phyloP scores from a whole-genome alignment of 2,888 invertebrate genomes.

The Terebella lapidaria region DNA sequence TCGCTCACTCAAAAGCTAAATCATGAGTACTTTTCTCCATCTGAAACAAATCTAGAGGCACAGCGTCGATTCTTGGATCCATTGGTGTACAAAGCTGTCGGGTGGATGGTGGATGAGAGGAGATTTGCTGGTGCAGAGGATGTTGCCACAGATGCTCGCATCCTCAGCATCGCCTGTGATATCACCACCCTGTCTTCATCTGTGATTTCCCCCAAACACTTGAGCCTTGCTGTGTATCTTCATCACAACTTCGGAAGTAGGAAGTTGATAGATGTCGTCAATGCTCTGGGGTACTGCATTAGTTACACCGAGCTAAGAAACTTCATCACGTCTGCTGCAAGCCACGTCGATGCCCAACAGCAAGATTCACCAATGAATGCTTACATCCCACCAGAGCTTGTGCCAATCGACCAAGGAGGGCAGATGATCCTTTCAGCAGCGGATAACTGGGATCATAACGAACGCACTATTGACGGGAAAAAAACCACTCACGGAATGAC shows the following conservation, averaged over 20 bases:
- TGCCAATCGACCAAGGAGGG: background rate
- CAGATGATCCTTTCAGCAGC: background rate
- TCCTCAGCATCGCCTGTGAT: slow-evolving; percentile 1
- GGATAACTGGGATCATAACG: no score
- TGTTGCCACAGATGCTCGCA: background rate
- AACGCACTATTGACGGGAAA: background rate
- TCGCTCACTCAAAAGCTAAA: background rate
- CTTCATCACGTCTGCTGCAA: slow-evolving; percentile 1
- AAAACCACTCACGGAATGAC: background rate
- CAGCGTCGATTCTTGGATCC: background rate
- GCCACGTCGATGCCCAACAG: background rate
- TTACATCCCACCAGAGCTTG: slow-evolving; percentile 1
- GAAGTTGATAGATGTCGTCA: background rate
- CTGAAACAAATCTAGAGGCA: background rate
- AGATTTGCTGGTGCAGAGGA: background rate
- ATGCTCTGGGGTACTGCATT: background rate
- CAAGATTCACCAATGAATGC: background rate
- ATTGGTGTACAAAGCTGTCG: background rate
- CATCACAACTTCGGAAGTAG: background rate
- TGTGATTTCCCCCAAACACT: background rate
- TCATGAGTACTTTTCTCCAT: background rate
- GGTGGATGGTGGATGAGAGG: background rate
- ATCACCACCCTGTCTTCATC: background rate
- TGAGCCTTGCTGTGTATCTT: background rate
- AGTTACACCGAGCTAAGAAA: background rate